Evolutionary conservation across 2,797 vertebrate genomes (phyloP).

Genomic region (Anableps anableps): DNA sequence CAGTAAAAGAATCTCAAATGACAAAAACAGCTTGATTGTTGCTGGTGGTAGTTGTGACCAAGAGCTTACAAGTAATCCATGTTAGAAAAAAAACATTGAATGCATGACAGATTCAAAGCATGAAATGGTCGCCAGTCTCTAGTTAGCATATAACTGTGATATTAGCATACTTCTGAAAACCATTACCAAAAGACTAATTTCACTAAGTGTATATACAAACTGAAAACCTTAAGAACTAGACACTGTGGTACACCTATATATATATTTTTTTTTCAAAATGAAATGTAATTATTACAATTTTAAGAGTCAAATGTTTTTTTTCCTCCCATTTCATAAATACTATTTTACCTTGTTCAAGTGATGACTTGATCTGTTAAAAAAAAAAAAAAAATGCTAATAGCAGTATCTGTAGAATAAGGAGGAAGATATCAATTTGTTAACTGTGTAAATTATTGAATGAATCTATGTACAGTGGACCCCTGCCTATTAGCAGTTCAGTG

Average conservation of each 20-base stretch:
- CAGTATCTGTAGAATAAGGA: neutral
- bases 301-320: neutral
- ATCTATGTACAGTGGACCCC: neutral
- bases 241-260: neutral
- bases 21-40: neutral
- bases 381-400: no score
- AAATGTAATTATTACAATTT: neutral
- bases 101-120: neutral
- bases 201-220: neutral
- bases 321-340: neutral
- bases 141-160: neutral
- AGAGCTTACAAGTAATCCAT: neutral
- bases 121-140: neutral
- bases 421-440: no score
- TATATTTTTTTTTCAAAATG: neutral
- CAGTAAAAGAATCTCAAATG: neutral
- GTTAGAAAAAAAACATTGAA: neutral
- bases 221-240: neutral
- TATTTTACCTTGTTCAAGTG: neutral
- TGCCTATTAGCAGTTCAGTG: no score
- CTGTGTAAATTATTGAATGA: neutral
- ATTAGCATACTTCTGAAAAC: no score
- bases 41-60: neutral
- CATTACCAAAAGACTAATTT: neutral
- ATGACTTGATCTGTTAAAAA: neutral